Conservation (phyloP, 2,797 vertebrate genomes). For the Lithobates sylvaticus region DNA sequence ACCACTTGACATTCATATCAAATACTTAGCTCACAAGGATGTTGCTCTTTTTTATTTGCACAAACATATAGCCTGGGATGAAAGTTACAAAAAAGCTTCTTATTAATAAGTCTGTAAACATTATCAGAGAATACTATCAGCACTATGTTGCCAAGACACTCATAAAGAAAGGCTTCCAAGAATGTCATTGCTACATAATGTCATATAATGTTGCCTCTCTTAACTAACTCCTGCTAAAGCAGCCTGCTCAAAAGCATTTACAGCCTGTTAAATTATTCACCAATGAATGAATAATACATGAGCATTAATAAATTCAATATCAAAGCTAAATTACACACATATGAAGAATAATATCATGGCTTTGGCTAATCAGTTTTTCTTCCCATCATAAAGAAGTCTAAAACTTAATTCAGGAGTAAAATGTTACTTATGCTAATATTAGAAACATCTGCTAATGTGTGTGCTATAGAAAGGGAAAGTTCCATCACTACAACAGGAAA, state of each 20-base stretch:
- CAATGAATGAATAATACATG: slow-evolving; percentile 42
- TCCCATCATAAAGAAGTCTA: slow-evolving; percentile 16
- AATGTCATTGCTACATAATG: slow-evolving; percentile 20
- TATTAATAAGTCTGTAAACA: not conserved
- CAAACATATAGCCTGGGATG: not conserved
- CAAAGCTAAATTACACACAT: slow-evolving; percentile 43
- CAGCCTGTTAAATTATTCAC: slow-evolving; percentile 50
- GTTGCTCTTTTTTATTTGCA: not conserved
- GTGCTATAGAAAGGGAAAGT: too few relatives aligned
- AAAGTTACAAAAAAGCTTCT: not conserved
- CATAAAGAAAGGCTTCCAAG: not conserved
- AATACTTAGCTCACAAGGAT: not conserved
- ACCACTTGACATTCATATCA: slow-evolving; percentile 29
- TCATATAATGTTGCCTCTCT: slow-evolving; percentile 26
- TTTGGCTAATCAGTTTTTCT: slow-evolving; percentile 43
- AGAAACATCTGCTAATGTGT: not conserved
- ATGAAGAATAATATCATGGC: slow-evolving; percentile 32
- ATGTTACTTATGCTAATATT: not conserved
- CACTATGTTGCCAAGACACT: not conserved
- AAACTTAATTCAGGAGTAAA: not conserved
- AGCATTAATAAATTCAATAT: slow-evolving; percentile 55
- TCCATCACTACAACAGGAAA: too few relatives aligned
- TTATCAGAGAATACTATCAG: not conserved
- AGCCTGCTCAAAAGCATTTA: slow-evolving; percentile 36
- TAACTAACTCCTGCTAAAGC: slow-evolving; percentile 44